Percentiles rank a stretch among this genome's conserved stretches.
These are phyloP conservation scores for Scomber colias DNA, from an alignment of 2,113 vertebrate species.

Conservation along the genomic window DNA sequence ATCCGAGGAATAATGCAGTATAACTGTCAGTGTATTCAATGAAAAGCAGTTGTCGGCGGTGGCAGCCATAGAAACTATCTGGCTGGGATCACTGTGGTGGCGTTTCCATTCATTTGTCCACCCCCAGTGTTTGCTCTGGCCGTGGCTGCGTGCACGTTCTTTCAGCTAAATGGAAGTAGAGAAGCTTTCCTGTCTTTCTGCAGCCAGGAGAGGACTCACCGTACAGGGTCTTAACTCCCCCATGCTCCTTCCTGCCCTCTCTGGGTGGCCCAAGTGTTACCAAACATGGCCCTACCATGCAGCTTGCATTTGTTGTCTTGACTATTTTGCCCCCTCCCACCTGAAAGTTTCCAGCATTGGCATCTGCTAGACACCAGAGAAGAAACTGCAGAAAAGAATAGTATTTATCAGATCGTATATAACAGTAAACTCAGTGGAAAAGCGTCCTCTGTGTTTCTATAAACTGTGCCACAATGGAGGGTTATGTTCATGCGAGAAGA, in stretches of 20 bases:
- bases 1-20: conserved; percentile 22
- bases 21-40: conserved; percentile 43
- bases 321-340: neutral
- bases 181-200: conserved; percentile 34
- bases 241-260: neutral
- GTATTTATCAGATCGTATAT: conserved; percentile 27
- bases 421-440: conserved; percentile 29
- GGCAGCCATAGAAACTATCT: conserved; percentile 36
- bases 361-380: conserved; percentile 5
- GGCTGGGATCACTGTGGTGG: conserved; percentile 54
- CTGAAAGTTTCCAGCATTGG: conserved; percentile 15
- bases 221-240: conserved; percentile 14
- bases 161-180: conserved; percentile 54
- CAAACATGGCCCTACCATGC: conserved; percentile 23
- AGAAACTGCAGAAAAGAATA: conserved; percentile 16
- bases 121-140: conserved; percentile 70
- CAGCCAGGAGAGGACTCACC: conserved; percentile 37
- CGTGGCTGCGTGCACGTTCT: conserved; percentile 28
- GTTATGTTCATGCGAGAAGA: conserved; percentile 23
- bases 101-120: conserved; percentile 61
- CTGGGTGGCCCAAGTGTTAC: conserved; percentile 62
- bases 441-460: conserved; percentile 17
- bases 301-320: conserved; percentile 39
- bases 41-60: conserved; percentile 33
- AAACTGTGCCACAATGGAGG: conserved; percentile 40